These are phyloP conservation scores for Lamellibrachia columna DNA, from an alignment of 2,888 invertebrate species.

Conservation along the genomic window DNA sequence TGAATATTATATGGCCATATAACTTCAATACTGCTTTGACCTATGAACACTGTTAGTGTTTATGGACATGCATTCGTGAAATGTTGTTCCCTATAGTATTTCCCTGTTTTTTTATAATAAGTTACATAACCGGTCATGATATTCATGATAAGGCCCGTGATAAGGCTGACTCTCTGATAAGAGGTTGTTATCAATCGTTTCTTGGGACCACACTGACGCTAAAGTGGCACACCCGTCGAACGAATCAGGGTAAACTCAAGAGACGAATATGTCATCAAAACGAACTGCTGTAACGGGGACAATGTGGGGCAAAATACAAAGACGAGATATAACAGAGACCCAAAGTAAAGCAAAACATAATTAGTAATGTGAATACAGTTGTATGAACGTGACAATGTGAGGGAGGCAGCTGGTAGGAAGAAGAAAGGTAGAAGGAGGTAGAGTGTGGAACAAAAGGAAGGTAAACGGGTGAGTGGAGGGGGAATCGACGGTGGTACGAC, in stretches of 20 bases:
- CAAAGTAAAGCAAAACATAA: not conserved
- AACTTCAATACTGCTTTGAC: not conserved
- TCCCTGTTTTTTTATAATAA: not conserved
- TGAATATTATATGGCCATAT: not conserved
- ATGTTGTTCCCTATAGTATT: not conserved
- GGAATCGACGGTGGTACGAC: too few species aligned
- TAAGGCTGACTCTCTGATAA: not conserved
- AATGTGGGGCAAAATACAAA: not conserved
- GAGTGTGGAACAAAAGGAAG: too few species aligned
- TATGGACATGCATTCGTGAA: not conserved
- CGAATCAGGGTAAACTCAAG: not conserved
- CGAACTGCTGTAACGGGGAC: not conserved
- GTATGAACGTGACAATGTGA: too few species aligned
- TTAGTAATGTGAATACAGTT: too few species aligned
- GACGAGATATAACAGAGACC: not conserved
- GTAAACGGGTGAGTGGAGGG: too few species aligned
- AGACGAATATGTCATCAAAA: not conserved
- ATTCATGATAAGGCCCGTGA: not conserved
- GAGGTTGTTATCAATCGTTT: not conserved
- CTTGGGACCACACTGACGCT: not conserved
- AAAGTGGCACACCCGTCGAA: constrained; percentile 8
- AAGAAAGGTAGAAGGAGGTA: too few species aligned
- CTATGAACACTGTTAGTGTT: not conserved
- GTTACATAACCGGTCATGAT: not conserved
- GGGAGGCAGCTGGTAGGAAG: too few species aligned